Conservation (phyloP, 2,113 vertebrate species). For the Prietella phreatophila region DNA sequence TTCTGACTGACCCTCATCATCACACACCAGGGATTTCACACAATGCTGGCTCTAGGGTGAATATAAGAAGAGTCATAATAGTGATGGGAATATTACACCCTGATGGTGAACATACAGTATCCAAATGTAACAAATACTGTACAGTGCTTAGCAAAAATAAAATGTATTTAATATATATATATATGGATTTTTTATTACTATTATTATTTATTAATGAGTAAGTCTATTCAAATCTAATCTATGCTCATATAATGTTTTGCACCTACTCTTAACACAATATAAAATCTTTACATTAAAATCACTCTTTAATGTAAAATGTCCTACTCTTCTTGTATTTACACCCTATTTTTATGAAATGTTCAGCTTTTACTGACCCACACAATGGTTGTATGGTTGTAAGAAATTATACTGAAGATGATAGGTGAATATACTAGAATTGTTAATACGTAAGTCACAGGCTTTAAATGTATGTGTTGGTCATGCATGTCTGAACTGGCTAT, state of each 20-base stretch:
- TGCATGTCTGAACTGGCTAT: not conserved
- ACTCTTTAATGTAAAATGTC: not conserved
- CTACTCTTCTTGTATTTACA: not conserved
- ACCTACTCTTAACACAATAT: not conserved
- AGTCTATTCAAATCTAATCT: not conserved
- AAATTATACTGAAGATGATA: not conserved
- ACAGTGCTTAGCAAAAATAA: not conserved
- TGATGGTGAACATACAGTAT: not conserved
- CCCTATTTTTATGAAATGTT: not conserved
- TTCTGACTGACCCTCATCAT: constrained; percentile 32
- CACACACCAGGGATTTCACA: constrained; percentile 7
- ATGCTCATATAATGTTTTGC: not conserved
- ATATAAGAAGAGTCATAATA: not conserved
- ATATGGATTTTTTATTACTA: not conserved
- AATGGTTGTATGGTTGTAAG: not conserved
- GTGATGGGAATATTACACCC: not conserved
- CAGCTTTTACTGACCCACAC: not conserved
- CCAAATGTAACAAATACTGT: not conserved
- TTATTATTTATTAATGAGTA: too few relatives aligned
- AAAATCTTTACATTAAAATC: not conserved
- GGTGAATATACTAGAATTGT: not conserved
- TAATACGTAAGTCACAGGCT: not conserved
- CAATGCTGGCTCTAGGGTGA: not conserved
- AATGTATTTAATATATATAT: not conserved
- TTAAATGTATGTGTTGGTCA: not conserved